Conservation (phyloP, 2,888 invertebrate genomes). For the Gordius sp. region DNA sequence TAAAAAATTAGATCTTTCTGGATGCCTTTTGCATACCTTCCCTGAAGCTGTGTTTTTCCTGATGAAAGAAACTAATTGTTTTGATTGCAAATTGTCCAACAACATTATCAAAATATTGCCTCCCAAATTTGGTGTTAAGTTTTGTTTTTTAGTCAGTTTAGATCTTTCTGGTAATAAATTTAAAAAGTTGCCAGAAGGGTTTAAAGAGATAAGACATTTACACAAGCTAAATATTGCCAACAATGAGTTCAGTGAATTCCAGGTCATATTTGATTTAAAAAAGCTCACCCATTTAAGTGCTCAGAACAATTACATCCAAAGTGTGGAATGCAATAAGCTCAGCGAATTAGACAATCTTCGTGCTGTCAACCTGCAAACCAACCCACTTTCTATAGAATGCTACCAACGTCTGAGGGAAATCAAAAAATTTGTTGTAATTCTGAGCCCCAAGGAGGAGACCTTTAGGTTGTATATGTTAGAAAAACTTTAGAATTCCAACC, state of each 20-base stretch:
- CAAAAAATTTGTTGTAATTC: neutral
- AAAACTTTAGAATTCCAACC: neutral
- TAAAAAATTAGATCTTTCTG: constrained; percentile 13
- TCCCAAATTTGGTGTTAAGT: neutral
- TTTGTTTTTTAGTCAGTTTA: constrained; percentile 11
- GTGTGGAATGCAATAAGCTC: neutral
- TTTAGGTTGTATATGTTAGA: neutral
- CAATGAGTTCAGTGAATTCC: neutral
- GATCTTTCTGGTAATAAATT: neutral
- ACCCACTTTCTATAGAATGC: neutral
- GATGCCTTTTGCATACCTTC: constrained; percentile 6
- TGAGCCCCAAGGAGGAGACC: neutral
- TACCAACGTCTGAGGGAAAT: neutral
- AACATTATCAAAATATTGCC: neutral
- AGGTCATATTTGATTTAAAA: neutral
- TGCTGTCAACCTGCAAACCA: neutral
- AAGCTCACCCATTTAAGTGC: constrained; percentile 2
- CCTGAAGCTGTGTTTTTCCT: constrained; percentile 12
- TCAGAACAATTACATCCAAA: constrained; percentile 9
- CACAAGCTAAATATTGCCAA: neutral
- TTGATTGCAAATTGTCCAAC: constrained; percentile 3
- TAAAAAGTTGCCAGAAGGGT: neutral
- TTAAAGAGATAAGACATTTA: neutral
- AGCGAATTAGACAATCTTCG: neutral
- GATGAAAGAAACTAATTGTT: neutral